These are phyloP conservation scores for Psammodynastes pulverulentus DNA, from an alignment of 2,113 vertebrate genomes.

Conservation along the genomic window DNA sequence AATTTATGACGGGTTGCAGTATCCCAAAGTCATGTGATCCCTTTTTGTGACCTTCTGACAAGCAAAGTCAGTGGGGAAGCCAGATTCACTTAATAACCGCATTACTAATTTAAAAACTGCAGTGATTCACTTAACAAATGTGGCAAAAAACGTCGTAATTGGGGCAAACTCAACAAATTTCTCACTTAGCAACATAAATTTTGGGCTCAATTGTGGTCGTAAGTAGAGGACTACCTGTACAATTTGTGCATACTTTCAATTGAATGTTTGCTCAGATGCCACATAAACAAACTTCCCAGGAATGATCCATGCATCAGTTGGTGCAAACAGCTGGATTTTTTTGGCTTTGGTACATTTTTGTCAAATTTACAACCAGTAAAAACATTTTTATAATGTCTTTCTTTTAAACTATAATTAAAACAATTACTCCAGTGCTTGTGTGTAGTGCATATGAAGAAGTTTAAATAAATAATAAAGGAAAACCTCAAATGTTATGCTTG, in stretches of 20 bases:
- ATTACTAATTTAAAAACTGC: too few species aligned
- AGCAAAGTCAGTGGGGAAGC: too few species aligned
- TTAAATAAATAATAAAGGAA: not conserved
- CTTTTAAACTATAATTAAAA: not conserved
- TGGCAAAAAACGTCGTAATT: too few species aligned
- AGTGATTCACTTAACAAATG: too few species aligned
- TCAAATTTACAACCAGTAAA: not conserved
- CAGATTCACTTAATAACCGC: too few species aligned
- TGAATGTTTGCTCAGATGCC: not conserved
- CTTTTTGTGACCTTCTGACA: too few species aligned
- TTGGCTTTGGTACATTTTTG: not conserved
- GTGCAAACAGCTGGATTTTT: not conserved
- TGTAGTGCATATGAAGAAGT: not conserved
- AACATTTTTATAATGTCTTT: not conserved
- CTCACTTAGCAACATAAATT: too few species aligned
- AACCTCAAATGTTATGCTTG: not conserved
- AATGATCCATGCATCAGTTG: not conserved
- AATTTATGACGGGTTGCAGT: too few species aligned
- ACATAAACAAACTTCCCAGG: not conserved
- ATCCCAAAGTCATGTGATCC: too few species aligned
- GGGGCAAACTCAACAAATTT: too few species aligned
- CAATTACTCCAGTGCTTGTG: not conserved
- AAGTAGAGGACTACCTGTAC: not conserved
- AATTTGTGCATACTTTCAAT: not conserved
- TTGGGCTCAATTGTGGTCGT: not conserved